A percentile compares a stretch with the other conserved stretches of the same genome.
Evolutionary conservation across 1,140 invertebrate species (phyloP).

Genomic region (Drosophila oshimai): DNA sequence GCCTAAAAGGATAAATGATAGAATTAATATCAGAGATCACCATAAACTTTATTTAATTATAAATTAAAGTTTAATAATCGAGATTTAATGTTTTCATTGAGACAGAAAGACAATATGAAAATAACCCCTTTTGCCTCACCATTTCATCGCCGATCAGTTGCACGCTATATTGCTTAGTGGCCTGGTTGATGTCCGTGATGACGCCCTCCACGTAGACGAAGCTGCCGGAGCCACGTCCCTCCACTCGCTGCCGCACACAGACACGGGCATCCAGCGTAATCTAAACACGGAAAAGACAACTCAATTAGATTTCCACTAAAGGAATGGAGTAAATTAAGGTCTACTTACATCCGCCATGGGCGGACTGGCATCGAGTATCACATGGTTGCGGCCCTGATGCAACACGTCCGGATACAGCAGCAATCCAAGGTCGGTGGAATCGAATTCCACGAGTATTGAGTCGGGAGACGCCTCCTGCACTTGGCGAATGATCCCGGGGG

Average conservation of each 20-base stretch:
- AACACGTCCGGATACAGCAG: slow-evolving; percentile 88
- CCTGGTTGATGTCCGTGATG: slow-evolving; percentile 88
- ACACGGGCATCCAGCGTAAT: slow-evolving; percentile 84
- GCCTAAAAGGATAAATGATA: slow-evolving; percentile 11
- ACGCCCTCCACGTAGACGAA: slow-evolving; percentile 92
- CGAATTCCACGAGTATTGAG: slow-evolving; percentile 89
- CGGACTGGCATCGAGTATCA: slow-evolving; percentile 96
- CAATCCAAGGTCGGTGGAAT: slow-evolving; percentile 85
- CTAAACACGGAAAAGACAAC: slow-evolving; percentile 42
- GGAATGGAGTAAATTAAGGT: not conserved
- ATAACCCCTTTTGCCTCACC: slow-evolving; percentile 10
- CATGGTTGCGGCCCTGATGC: slow-evolving; percentile 90
- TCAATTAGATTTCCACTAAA: no score
- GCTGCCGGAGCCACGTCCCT: slow-evolving; percentile 78
- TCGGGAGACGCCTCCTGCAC: slow-evolving; percentile 78
- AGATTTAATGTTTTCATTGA: no score
- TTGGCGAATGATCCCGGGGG: slow-evolving; percentile 89
- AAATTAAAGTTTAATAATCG: not conserved
- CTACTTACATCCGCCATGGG: slow-evolving; percentile 85
- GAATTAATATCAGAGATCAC: not conserved
- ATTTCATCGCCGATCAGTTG: slow-evolving; percentile 84
- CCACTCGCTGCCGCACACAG: slow-evolving; percentile 83
- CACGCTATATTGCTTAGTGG: slow-evolving; percentile 90
- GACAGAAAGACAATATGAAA: not conserved
- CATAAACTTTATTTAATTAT: not conserved